A percentile compares a stretch with the other conserved stretches of the same genome.
Evolutionary conservation across 2,113 vertebrate species (phyloP).

Genomic region (Sylvilagus bachmani): DNA sequence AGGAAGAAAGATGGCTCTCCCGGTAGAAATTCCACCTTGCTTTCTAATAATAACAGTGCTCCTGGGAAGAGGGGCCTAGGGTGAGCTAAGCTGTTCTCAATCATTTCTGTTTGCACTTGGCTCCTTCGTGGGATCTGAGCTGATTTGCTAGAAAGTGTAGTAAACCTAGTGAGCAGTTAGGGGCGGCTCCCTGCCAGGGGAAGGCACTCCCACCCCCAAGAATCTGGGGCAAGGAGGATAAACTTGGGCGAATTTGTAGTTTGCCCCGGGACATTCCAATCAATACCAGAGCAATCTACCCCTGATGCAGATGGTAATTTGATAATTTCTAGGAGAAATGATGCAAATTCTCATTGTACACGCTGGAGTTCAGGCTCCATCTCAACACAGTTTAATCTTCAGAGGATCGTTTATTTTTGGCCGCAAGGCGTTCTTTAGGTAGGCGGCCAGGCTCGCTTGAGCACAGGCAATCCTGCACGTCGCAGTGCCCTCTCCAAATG

Average conservation of each 20-base stretch:
- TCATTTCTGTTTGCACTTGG: not conserved
- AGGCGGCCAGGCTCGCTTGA: not conserved
- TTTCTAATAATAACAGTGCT: not conserved
- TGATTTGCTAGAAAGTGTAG: not conserved
- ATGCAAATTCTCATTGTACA: not conserved
- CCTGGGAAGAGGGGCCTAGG: not conserved
- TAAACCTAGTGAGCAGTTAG: not conserved
- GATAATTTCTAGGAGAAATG: constrained; percentile 28
- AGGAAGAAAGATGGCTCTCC: not conserved
- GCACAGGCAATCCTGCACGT: constrained; percentile 26
- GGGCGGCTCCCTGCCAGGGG: not conserved
- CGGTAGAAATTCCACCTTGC: not conserved
- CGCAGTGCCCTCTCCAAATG: not conserved
- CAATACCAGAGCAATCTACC: not conserved
- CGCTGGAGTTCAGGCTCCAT: not conserved
- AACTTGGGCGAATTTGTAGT: not conserved
- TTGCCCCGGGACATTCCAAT: not conserved
- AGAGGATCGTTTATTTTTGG: not conserved
- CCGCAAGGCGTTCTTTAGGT: not conserved
- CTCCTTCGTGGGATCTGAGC: not conserved
- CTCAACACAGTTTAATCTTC: constrained; percentile 1
- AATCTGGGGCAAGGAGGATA: not conserved
- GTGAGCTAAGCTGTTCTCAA: not conserved
- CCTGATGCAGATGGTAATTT: not conserved
- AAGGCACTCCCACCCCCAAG: not conserved